Evolutionary conservation across 2,797 vertebrate species (phyloP).

Genomic region (Premnoplex brunnescens): DNA sequence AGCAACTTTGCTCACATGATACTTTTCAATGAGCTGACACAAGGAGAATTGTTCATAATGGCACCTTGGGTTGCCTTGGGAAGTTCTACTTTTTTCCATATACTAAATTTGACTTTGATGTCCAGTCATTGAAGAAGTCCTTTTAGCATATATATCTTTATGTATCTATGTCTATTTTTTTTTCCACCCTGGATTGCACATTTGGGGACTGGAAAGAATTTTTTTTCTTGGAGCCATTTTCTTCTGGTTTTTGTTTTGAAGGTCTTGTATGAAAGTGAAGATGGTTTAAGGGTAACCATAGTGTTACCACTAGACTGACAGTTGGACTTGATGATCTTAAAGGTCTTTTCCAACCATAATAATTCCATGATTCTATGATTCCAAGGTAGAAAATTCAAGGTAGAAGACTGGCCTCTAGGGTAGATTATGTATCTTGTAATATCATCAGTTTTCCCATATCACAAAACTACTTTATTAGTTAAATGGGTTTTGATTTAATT

Average conservation of each 20-base stretch:
- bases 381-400: neutral
- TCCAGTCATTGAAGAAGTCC: neutral
- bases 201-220: neutral
- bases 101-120: neutral
- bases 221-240: neutral
- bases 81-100: neutral
- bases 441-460: neutral
- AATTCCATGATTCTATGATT: neutral
- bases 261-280: neutral
- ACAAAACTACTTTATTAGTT: neutral
- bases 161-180: neutral
- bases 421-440: neutral
- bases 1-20: neutral
- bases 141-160: neutral
- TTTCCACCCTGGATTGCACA: neutral
- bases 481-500: neutral
- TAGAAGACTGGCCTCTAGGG: neutral
- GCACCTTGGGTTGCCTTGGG: neutral
- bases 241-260: neutral
- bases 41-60: neutral
- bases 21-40: neutral
- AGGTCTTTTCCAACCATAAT: neutral
- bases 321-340: no score
- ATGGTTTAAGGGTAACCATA: neutral
- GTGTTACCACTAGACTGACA: neutral